Base-by-base conservation (phyloP, 1,140 invertebrate genomes). In the Bombus confusus region DNA sequence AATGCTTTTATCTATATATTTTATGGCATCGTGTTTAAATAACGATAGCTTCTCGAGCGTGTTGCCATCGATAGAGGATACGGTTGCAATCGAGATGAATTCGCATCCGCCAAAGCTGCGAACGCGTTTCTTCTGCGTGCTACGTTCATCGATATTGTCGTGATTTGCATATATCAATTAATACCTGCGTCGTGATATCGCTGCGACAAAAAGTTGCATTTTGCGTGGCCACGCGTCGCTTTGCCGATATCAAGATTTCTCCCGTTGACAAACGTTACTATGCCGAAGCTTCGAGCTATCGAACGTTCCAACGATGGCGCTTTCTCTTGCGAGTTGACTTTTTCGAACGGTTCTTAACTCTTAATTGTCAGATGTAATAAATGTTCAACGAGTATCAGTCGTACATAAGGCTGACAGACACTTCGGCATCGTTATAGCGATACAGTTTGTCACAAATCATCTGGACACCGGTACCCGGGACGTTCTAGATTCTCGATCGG, bases 91-190 rank as follows among this genome's bases (percentile, higher is more conserved):
- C 74, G 52, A 90, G 47, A 89, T 86, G 69, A 88, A 78, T 69
- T 73, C 34, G 34, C 47, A 47, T 77, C 64, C 39, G 43, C 15
- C 59, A 25, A 34, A 37, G 47, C 22, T 74, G 41, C 73, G 34
- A 75, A 34, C 28, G 34, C 66, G n/a, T 80, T 72, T 73, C 68
- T 69, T 62, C 34, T n/a, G 10, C 28, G 47, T 25, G 72, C 39
- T 64, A 31, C 39, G 15, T 52, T 22, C 28, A 13, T 22, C 43
- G 57, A 75, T 25, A 25, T 43, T 15, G 25, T 18, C 13, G 66
- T 43, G 62, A 88, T 90, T 86, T 88, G 52, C 88, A 88, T 89
- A 76, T 64, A 83, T 87, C 85, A 79, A 91, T 91, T 91, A 90
- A 88, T 82, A 78, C 41, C 68, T 18, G 79, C 43, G 80, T 22